A percentile compares a stretch with the other conserved stretches of the same genome.
Conservation (phyloP, 1,140 invertebrate genomes). For the Scaptomyza montana region DNA sequence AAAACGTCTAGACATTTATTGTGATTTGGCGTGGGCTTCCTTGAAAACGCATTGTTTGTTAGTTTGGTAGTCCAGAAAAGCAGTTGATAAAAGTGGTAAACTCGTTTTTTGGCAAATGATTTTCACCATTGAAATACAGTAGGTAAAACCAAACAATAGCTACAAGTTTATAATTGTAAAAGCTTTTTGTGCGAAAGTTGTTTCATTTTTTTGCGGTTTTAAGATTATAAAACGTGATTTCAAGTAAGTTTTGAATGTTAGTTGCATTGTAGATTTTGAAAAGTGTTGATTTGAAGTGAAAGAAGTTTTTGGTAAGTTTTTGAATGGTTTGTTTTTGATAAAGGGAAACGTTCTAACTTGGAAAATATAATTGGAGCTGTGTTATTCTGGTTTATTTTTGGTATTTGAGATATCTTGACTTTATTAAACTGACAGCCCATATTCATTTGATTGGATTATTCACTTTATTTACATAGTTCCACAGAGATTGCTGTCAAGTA, state of each 20-base stretch:
- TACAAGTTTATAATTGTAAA: slow-evolving; percentile 43
- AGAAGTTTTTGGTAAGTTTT: background rate
- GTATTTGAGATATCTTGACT: background rate
- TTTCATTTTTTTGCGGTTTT: slow-evolving; percentile 17
- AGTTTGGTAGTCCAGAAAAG: background rate
- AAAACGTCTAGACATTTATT: slow-evolving; percentile 70
- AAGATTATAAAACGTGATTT: slow-evolving; percentile 18
- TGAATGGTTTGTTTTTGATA: background rate
- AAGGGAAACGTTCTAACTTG: background rate
- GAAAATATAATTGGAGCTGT: background rate
- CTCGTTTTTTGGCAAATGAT: slow-evolving; percentile 34
- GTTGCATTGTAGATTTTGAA: background rate
- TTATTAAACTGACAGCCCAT: slow-evolving; percentile 6
- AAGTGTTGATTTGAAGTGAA: slow-evolving; percentile 16
- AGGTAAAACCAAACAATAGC: slow-evolving; percentile 30
- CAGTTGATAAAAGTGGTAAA: slow-evolving; percentile 38
- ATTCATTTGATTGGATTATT: slow-evolving; percentile 8
- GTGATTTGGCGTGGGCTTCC: slow-evolving; percentile 51
- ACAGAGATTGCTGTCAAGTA: background rate
- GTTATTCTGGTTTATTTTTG: background rate
- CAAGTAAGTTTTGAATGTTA: slow-evolving; percentile 15
- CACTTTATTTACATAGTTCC: slow-evolving; percentile 6
- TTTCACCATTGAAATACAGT: slow-evolving; percentile 21
- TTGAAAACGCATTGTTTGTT: slow-evolving; percentile 33
- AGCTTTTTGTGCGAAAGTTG: slow-evolving; percentile 24